These are phyloP conservation scores for Macaria liturata DNA, from an alignment of 2,888 invertebrate genomes.

Conservation along the genomic window DNA sequence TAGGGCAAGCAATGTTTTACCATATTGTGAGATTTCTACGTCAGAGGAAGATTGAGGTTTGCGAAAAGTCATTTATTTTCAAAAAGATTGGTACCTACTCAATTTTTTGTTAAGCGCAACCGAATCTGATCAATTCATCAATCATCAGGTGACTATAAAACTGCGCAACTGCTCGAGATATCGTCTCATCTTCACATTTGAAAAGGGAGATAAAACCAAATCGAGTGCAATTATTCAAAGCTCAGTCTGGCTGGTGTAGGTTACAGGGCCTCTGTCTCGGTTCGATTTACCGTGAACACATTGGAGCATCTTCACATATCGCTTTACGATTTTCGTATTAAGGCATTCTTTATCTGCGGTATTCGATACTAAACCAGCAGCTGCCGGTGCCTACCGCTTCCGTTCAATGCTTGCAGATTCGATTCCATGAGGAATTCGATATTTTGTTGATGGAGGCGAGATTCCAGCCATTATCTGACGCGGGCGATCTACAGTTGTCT, in stretches of 20 bases:
- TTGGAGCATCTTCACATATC: constrained; percentile 62
- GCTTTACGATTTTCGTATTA: constrained; percentile 71
- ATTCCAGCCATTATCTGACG: constrained; percentile 64
- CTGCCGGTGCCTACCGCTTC: constrained; percentile 77
- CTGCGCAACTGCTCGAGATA: constrained; percentile 6
- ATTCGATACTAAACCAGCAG: constrained; percentile 72
- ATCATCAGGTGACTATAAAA: constrained; percentile 3
- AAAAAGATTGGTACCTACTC: too few species aligned
- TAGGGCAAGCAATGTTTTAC: too few species aligned
- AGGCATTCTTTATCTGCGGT: constrained; percentile 68
- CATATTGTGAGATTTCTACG: too few species aligned
- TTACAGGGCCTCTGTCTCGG: constrained; percentile 71
- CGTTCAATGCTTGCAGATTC: constrained; percentile 66
- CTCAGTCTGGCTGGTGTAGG: constrained; percentile 52
- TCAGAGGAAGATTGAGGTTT: too few species aligned
- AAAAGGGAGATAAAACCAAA: constrained; percentile 51
- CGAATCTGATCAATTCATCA: too few species aligned
- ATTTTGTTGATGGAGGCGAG: constrained; percentile 77
- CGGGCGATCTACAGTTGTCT: constrained; percentile 64
- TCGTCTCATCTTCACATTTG: constrained; percentile 25
- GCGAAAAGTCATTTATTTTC: too few species aligned
- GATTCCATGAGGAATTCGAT: constrained; percentile 67
- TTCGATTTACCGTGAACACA: constrained; percentile 77
- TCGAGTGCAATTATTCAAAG: constrained; percentile 61
- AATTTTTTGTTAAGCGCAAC: too few species aligned